Conservation (phyloP, 2,797 vertebrate genomes). For the Rhinophrynus dorsalis region DNA sequence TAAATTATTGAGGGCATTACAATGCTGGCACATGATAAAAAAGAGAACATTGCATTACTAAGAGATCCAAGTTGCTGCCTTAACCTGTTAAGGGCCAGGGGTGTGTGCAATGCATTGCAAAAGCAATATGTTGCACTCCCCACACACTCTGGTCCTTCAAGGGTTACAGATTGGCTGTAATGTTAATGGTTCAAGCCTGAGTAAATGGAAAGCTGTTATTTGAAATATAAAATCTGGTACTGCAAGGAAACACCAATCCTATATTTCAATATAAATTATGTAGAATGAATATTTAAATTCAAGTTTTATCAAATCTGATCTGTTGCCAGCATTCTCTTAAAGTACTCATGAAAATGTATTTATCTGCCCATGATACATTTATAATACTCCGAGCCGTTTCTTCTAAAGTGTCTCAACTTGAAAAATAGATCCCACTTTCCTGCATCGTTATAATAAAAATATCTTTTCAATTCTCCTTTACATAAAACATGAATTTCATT, state of each 20-base stretch:
- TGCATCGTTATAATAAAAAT: neutral
- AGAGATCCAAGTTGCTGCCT: slow-evolving; percentile 67
- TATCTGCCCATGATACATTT: slow-evolving; percentile 9
- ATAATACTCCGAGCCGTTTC: neutral
- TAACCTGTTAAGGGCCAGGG: no score
- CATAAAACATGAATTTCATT: neutral
- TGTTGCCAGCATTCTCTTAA: slow-evolving; percentile 22
- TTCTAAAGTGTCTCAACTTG: slow-evolving; percentile 18
- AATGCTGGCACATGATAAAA: slow-evolving; percentile 69
- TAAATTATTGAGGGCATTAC: slow-evolving; percentile 72
- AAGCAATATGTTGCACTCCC: no score
- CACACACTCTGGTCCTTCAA: no score
- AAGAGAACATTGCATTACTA: slow-evolving; percentile 67
- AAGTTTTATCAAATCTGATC: slow-evolving; percentile 28
- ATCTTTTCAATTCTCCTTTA: neutral
- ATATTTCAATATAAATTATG: slow-evolving; percentile 53
- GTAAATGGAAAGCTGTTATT: slow-evolving; percentile 64
- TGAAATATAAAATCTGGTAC: slow-evolving; percentile 65
- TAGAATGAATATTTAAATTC: slow-evolving; percentile 50
- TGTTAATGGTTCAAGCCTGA: slow-evolving; percentile 57
- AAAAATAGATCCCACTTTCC: slow-evolving; percentile 6
- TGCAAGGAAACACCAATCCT: slow-evolving; percentile 58
- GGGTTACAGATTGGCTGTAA: slow-evolving; percentile 60
- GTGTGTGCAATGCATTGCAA: no score
- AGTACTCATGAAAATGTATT: slow-evolving; percentile 39